A percentile compares a stretch with the other conserved stretches of the same genome.
These are phyloP conservation scores for Xestia ashworthii DNA, from an alignment of 2,888 invertebrate genomes.

Conservation along the genomic window DNA sequence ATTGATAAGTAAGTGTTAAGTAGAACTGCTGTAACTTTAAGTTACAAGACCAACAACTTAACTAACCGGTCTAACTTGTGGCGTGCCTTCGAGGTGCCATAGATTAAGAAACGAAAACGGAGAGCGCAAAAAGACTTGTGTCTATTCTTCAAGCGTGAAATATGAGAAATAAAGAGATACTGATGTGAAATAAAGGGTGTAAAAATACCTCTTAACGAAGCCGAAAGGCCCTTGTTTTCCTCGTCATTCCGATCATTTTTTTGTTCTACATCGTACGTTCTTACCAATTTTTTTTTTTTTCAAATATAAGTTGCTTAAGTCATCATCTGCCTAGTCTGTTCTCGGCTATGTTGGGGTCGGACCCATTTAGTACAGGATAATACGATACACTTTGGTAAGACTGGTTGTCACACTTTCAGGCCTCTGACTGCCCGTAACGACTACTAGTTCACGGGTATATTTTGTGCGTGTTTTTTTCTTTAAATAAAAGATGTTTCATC, in stretches of 20 bases:
- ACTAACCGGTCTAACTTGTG: slow-evolving; percentile 80
- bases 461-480: neutral
- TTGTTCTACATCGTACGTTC: too few relatives aligned
- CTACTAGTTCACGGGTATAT: neutral
- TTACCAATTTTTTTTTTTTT: too few relatives aligned
- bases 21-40: slow-evolving; percentile 76
- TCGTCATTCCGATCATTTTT: too few relatives aligned
- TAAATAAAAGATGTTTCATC: neutral
- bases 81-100: slow-evolving; percentile 69
- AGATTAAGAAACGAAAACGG: slow-evolving; percentile 58
- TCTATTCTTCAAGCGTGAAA: neutral
- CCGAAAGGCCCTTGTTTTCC: too few relatives aligned
- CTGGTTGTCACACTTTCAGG: too few relatives aligned
- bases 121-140: slow-evolving; percentile 19
- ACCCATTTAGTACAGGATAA: too few relatives aligned
- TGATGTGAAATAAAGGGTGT: neutral
- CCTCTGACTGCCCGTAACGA: neutral
- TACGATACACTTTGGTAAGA: too few relatives aligned
- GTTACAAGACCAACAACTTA: slow-evolving; percentile 69
- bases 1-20: slow-evolving; percentile 75
- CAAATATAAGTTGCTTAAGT: too few relatives aligned
- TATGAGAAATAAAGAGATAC: neutral
- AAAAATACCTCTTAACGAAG: too few relatives aligned
- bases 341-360: too few relatives aligned
- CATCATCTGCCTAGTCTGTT: too few relatives aligned